Percentiles rank a stretch among this genome's conserved stretches.
Evolutionary conservation across 2,113 vertebrate species (phyloP).

Genomic region (Mixornis gularis): DNA sequence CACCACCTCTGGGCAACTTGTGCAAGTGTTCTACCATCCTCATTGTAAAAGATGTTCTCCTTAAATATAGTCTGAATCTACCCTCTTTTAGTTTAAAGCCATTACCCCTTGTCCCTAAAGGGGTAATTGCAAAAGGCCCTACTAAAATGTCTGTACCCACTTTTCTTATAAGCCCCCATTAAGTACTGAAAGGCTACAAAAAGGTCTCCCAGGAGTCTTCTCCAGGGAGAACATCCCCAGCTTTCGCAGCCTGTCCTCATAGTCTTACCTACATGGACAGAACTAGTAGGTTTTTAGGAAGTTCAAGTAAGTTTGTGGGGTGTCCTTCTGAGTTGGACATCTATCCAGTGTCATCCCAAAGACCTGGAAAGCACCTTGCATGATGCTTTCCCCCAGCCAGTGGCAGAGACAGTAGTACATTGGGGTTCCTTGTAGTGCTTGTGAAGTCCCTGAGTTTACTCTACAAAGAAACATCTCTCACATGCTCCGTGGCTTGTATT

Average conservation of each 20-base stretch:
- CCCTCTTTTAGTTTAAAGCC: neutral
- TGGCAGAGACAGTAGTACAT: neutral
- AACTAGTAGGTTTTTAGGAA: neutral
- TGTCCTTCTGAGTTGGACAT: neutral
- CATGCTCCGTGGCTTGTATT: neutral
- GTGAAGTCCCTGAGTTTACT: constrained; percentile 33
- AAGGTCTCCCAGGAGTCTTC: neutral
- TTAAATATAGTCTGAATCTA: neutral
- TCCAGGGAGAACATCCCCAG: neutral
- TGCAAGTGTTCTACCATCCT: neutral
- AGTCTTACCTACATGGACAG: neutral
- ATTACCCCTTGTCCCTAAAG: neutral
- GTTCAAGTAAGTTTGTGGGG: neutral
- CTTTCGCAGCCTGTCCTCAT: neutral
- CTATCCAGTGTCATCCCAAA: neutral
- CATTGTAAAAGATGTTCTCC: neutral
- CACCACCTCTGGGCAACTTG: neutral
- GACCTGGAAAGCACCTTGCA: neutral
- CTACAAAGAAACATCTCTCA: neutral
- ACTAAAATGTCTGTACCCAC: neutral
- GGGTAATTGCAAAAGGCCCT: neutral
- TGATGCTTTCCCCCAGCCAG: neutral
- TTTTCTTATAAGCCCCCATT: neutral
- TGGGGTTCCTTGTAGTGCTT: neutral
- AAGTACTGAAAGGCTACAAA: neutral